A percentile compares a stretch with the other conserved stretches of the same genome.
Conservation (phyloP, 2,888 invertebrate species). For the Athrips mouffetella region DNA sequence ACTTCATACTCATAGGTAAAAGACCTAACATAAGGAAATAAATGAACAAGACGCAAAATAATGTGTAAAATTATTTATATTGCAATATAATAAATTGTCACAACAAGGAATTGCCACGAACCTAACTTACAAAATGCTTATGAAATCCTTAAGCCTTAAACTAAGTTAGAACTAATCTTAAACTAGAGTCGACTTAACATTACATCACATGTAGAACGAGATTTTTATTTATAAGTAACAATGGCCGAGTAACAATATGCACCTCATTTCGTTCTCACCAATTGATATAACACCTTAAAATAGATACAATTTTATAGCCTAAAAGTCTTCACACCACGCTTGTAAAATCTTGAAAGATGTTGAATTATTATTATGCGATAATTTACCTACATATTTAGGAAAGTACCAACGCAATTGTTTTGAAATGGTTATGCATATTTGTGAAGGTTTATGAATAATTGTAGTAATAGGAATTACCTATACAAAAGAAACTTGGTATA, state of each 20-base stretch:
- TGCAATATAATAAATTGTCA: slow-evolving; percentile 63
- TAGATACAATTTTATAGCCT: slow-evolving; percentile 3
- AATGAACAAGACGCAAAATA: slow-evolving; percentile 27
- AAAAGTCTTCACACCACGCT: slow-evolving; percentile 18
- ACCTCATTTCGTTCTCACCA: slow-evolving; percentile 50
- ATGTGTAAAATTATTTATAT: slow-evolving; percentile 74
- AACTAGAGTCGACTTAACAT: slow-evolving; percentile 63
- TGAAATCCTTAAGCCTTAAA: slow-evolving; percentile 39
- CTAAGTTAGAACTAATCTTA: slow-evolving; percentile 42
- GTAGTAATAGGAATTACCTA: no score
- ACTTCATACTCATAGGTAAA: not conserved
- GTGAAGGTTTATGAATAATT: not conserved
- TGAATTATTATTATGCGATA: slow-evolving; percentile 8
- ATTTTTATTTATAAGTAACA: slow-evolving; percentile 65
- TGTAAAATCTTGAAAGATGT: not conserved
- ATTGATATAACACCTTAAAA: slow-evolving; percentile 30
- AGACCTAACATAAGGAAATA: slow-evolving; percentile 4
- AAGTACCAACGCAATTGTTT: not conserved
- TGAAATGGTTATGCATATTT: not conserved
- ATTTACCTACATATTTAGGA: not conserved
- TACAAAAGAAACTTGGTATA: no score
- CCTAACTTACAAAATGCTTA: slow-evolving; percentile 59
- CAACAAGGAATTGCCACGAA: slow-evolving; percentile 70
- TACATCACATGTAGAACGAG: slow-evolving; percentile 77
- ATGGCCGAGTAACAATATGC: slow-evolving; percentile 50